These are phyloP conservation scores for Epinephelus moara DNA, from an alignment of 2,113 vertebrate genomes.

Conservation along the genomic window DNA sequence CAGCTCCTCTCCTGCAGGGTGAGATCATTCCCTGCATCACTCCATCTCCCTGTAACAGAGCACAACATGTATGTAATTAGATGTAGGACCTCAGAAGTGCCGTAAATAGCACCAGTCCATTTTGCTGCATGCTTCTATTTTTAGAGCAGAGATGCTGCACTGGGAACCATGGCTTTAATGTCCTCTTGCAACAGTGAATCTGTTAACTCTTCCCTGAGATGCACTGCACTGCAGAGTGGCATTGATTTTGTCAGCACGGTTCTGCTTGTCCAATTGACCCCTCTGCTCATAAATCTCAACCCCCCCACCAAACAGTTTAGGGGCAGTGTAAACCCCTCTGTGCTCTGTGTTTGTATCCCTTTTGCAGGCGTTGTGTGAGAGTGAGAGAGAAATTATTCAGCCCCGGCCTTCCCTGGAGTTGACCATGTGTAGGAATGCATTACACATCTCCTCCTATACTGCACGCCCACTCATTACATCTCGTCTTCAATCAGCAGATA, in stretches of 20 bases:
- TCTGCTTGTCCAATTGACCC: constrained; percentile 40
- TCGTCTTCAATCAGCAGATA: constrained; percentile 32
- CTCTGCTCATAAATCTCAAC: constrained; percentile 56
- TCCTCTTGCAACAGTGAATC: constrained; percentile 75
- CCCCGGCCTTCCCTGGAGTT: constrained; percentile 38
- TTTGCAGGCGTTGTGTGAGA: constrained; percentile 12
- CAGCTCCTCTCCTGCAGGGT: constrained; percentile 8
- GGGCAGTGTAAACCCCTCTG: background rate
- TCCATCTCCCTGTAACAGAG: background rate
- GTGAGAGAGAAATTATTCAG: constrained; percentile 42
- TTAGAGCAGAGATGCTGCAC: constrained; percentile 83
- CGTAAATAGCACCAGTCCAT: constrained; percentile 83
- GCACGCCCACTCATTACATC: constrained; percentile 56
- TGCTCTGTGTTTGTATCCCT: constrained; percentile 11
- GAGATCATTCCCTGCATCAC: constrained; percentile 23
- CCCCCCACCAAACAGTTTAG: constrained; percentile 23
- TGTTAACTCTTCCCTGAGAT: constrained; percentile 72
- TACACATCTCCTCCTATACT: constrained; percentile 48
- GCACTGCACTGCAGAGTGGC: constrained; percentile 65
- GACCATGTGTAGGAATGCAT: constrained; percentile 67
- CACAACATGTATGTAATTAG: constrained; percentile 51
- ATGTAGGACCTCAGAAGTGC: constrained; percentile 59
- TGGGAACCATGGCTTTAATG: constrained; percentile 78
- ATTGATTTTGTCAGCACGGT: constrained; percentile 51
- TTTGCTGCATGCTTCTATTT: constrained; percentile 87